Percentiles rank a stretch among this genome's conserved stretches.
phyloP scores from a whole-genome alignment of 1,140 invertebrate genomes.

The Xylocopa sonorina region DNA sequence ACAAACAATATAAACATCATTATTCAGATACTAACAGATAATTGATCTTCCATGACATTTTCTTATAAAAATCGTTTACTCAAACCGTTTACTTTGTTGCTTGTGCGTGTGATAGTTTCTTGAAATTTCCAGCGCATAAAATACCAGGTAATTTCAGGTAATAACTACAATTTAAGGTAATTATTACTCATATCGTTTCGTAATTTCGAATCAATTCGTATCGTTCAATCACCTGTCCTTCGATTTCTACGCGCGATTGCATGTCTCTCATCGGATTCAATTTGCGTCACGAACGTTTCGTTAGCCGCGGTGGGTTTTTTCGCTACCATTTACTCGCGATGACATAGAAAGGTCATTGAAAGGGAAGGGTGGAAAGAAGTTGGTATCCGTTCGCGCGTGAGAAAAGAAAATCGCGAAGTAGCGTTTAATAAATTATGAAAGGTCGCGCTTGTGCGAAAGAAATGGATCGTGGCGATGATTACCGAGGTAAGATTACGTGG shows the following conservation, averaged over 20 bases:
- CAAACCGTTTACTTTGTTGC: no score
- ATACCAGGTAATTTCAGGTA: no score
- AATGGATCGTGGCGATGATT: conserved; percentile 36
- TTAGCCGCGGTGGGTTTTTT: not conserved
- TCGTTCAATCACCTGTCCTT: no score
- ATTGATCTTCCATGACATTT: not conserved
- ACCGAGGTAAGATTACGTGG: conserved; percentile 48
- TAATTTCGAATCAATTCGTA: no score
- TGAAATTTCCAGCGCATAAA: no score
- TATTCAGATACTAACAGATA: not conserved
- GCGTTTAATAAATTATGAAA: conserved; percentile 6
- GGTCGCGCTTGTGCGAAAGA: conserved; percentile 13
- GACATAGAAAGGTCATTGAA: no score
- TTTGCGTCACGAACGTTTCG: not conserved
- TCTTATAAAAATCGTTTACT: no score
- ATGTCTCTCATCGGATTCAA: no score
- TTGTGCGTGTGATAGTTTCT: no score
- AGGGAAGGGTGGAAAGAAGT: not conserved
- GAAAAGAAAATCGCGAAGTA: not conserved
- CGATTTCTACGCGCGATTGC: no score
- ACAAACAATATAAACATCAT: not conserved
- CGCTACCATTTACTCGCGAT: not conserved
- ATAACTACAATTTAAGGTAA: no score
- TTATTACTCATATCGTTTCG: no score
- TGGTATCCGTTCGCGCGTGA: not conserved